Evolutionary conservation across 1,140 invertebrate genomes (phyloP).

Genomic region (Ceratosolen fusciceps): DNA sequence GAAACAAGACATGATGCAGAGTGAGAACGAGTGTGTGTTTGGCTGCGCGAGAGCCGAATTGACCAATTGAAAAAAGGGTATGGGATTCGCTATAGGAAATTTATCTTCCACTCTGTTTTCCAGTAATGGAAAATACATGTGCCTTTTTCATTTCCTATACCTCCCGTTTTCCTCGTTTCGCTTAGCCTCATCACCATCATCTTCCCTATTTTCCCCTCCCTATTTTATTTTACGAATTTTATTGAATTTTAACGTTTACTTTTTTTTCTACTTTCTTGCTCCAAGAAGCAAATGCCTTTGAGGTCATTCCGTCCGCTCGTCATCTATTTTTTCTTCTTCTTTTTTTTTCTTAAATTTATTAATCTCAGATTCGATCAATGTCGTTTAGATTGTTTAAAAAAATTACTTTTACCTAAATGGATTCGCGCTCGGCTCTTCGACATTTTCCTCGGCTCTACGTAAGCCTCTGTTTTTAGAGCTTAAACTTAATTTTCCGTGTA

Average conservation of each 20-base stretch:
- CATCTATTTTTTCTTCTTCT: not conserved
- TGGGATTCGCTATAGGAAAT: conserved; percentile 1
- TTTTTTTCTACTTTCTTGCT: too few relatives aligned
- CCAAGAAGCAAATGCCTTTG: too few relatives aligned
- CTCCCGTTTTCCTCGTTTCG: not conserved
- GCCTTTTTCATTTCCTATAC: conserved; percentile 16
- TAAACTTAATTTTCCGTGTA: too few relatives aligned
- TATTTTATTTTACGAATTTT: too few relatives aligned
- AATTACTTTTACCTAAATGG: too few relatives aligned
- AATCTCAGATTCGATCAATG: too few relatives aligned
- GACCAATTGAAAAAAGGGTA: not conserved
- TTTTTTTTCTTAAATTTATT: not conserved
- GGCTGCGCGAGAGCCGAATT: not conserved
- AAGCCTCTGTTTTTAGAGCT: too few relatives aligned
- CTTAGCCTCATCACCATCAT: too few relatives aligned
- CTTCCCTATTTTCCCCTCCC: not conserved
- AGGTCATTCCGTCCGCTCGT: not conserved
- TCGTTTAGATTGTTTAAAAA: too few relatives aligned
- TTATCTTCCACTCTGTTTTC: conserved; percentile 30
- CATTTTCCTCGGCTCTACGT: too few relatives aligned
- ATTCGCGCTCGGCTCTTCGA: too few relatives aligned
- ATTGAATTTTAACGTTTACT: too few relatives aligned
- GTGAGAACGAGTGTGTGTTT: not conserved
- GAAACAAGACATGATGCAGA: not conserved
- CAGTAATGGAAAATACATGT: conserved; percentile 1